Conservation (phyloP, 2,113 vertebrate species). For the Percopsis transmontana region DNA sequence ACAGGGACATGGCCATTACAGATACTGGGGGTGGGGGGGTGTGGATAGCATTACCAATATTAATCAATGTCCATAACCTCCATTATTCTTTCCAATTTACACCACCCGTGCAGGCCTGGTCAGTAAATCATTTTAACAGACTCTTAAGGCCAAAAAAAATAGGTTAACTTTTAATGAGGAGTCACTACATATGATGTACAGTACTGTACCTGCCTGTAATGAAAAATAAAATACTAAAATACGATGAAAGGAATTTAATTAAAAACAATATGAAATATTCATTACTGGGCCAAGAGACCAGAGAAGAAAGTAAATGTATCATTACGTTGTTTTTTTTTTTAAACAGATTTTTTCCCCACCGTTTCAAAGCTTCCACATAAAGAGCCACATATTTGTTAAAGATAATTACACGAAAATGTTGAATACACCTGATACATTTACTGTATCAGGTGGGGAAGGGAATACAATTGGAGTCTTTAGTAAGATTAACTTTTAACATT, state of each 20-base stretch:
- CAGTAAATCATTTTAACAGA: constrained; percentile 83
- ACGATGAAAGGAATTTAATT: constrained; percentile 89
- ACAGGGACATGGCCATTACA: constrained; percentile 91
- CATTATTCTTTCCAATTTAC: constrained; percentile 91
- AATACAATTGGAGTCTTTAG: constrained; percentile 19
- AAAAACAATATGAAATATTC: constrained; percentile 93
- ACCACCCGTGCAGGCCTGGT: constrained; percentile 81
- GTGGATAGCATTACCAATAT: constrained; percentile 93
- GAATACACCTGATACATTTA: constrained; percentile 12
- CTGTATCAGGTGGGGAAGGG: constrained; percentile 8
- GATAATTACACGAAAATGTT: constrained; percentile 82
- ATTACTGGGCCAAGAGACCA: constrained; percentile 83
- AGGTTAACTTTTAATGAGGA: constrained; percentile 90
- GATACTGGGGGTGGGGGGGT: constrained; percentile 76
- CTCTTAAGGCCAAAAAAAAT: constrained; percentile 80
- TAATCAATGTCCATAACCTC: constrained; percentile 91
- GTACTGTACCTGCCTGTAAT: constrained; percentile 73
- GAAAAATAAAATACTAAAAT: constrained; percentile 81
- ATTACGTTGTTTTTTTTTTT: constrained; percentile 71
- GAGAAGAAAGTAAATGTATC: constrained; percentile 82
- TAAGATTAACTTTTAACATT: constrained; percentile 26
- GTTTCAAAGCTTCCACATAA: constrained; percentile 23
- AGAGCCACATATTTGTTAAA: constrained; percentile 79
- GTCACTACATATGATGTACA: constrained; percentile 71
- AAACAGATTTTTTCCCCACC: neutral